A percentile compares a stretch with the other conserved stretches of the same genome.
Evolutionary conservation across 2,888 invertebrate species (phyloP).

Genomic region (Rotaria macrura): DNA sequence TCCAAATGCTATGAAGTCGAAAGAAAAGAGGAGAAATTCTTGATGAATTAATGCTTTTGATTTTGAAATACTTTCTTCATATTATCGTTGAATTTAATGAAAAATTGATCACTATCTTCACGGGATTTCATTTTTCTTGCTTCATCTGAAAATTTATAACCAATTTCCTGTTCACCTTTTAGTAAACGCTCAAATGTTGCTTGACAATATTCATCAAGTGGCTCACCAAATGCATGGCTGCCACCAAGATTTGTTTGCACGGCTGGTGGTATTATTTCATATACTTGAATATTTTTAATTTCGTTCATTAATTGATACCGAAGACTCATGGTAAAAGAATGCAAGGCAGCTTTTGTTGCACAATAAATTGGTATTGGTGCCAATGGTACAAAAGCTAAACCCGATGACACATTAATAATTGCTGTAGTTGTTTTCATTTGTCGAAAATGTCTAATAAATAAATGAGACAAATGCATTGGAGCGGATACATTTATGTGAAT

Average conservation of each 20-base stretch:
- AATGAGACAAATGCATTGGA: neutral
- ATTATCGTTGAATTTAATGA: neutral
- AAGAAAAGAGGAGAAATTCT: too few species aligned
- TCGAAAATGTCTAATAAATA: neutral
- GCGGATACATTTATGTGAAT: neutral
- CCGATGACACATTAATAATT: neutral
- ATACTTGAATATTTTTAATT: neutral
- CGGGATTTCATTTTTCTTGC: neutral
- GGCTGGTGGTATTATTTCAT: neutral
- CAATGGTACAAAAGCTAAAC: neutral
- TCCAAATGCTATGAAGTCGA: too few species aligned
- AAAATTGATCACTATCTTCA: neutral
- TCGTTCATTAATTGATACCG: neutral
- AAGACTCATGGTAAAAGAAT: neutral
- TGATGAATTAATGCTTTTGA: neutral
- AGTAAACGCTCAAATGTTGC: neutral
- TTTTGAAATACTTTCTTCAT: neutral
- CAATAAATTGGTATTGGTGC: neutral
- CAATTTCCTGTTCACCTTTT: constrained; percentile 3
- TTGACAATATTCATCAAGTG: neutral
- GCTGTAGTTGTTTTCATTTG: neutral
- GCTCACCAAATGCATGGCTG: neutral
- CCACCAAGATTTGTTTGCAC: constrained; percentile 19
- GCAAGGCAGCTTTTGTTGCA: neutral
- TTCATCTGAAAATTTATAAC: neutral